Conservation (phyloP, 2,888 invertebrate genomes). For the Punctoribates punctum region DNA sequence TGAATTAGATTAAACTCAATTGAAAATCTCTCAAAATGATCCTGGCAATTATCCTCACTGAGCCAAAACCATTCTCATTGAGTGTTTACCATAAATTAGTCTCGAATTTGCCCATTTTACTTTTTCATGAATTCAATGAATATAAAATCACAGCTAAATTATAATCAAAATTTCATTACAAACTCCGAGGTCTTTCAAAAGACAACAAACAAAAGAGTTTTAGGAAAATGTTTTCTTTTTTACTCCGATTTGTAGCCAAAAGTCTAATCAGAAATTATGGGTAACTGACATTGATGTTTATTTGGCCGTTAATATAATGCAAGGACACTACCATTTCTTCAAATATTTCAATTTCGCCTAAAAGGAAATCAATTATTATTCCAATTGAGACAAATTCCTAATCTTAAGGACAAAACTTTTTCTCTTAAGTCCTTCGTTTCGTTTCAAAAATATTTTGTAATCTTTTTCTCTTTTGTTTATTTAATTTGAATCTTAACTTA, state of each 20-base stretch:
- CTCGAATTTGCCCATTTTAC: no score
- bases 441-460: background rate
- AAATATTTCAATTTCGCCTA: background rate
- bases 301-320: constrained; percentile 3
- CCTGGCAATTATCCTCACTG: no score
- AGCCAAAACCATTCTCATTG: no score
- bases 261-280: background rate
- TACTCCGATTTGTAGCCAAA: background rate
- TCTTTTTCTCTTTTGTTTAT: no score
- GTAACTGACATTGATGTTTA: background rate
- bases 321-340: background rate
- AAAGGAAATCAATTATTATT: background rate
- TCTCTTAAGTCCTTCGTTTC: background rate
- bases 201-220: background rate
- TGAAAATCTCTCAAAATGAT: no score
- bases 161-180: no score
- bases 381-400: background rate
- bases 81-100: no score
- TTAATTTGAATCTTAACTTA: no score
- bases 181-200: background rate
- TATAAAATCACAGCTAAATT: no score
- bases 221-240: background rate
- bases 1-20: no score
- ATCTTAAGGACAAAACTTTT: background rate
- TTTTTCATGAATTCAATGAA: no score